phyloP scores from a whole-genome alignment of 2,797 vertebrate species.

The Sparus aurata region DNA sequence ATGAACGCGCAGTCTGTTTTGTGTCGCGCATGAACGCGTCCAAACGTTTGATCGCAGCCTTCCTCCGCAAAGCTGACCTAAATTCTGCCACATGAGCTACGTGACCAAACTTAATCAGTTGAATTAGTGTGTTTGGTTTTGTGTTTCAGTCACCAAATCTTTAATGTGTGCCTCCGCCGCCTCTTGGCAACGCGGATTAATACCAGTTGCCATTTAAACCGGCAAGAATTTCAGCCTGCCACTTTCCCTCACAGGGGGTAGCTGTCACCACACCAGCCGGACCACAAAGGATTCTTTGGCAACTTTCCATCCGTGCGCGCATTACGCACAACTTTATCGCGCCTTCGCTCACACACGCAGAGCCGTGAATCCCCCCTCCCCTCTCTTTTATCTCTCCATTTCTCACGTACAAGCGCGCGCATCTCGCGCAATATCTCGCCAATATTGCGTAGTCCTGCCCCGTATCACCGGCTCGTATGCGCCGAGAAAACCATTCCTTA shows the following conservation, averaged over 20 bases:
- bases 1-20: background rate
- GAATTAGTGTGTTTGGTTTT: conserved; percentile 20
- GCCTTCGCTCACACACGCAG: background rate
- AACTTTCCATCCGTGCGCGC: conserved; percentile 58
- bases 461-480: conserved; percentile 23
- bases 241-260: conserved; percentile 54
- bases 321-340: conserved; percentile 50
- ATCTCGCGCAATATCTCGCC: conserved; percentile 68
- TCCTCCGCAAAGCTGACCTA: conserved; percentile 21
- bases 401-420: conserved; percentile 42
- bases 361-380: background rate
- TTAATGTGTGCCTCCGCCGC: conserved; percentile 36
- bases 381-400: background rate
- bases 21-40: background rate
- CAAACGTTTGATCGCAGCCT: conserved; percentile 20
- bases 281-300: conserved; percentile 56
- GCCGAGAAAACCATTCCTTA: conserved; percentile 36
- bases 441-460: conserved; percentile 74
- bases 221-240: conserved; percentile 50
- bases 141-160: conserved; percentile 29
- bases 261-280: conserved; percentile 69
- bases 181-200: conserved; percentile 60
- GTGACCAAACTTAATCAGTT: conserved; percentile 48
- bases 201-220: conserved; percentile 62
- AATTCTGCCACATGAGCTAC: conserved; percentile 42